phyloP scores from a whole-genome alignment of 1,140 invertebrate genomes.

The Carposina sasakii region DNA sequence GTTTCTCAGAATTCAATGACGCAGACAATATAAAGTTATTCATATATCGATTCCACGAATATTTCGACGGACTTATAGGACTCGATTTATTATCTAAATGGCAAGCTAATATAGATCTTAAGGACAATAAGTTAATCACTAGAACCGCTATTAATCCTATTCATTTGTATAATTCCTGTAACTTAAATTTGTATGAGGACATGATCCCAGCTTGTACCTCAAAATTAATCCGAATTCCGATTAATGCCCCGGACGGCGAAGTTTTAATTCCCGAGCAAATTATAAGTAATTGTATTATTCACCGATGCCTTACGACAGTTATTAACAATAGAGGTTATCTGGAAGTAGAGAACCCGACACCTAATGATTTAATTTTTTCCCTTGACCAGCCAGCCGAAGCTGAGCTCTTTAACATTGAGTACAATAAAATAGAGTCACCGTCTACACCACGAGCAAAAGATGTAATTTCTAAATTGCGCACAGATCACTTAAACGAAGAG shows the following conservation, averaged over 20 bases:
- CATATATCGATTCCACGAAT: too few relatives aligned
- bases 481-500: conserved; percentile 6
- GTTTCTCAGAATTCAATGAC: conserved; percentile 1
- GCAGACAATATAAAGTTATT: too few relatives aligned
- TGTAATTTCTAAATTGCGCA: background rate
- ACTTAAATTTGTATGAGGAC: too few relatives aligned
- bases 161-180: too few relatives aligned
- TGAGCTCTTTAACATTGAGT: conserved; percentile 2
- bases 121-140: too few relatives aligned
- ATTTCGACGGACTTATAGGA: too few relatives aligned
- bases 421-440: background rate
- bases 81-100: too few relatives aligned
- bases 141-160: too few relatives aligned
- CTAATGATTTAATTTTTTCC: background rate
- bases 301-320: background rate
- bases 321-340: conserved; percentile 1
- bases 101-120: too few relatives aligned
- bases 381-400: background rate
- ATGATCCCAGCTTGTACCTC: background rate
- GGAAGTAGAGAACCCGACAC: background rate
- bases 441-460: background rate
- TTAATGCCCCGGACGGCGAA: background rate
- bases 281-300: conserved; percentile 1
- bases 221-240: conserved; percentile 1
- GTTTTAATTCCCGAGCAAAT: background rate